Evolutionary conservation across 2,888 invertebrate genomes (phyloP).

Genomic region (Clusia tigrina): DNA sequence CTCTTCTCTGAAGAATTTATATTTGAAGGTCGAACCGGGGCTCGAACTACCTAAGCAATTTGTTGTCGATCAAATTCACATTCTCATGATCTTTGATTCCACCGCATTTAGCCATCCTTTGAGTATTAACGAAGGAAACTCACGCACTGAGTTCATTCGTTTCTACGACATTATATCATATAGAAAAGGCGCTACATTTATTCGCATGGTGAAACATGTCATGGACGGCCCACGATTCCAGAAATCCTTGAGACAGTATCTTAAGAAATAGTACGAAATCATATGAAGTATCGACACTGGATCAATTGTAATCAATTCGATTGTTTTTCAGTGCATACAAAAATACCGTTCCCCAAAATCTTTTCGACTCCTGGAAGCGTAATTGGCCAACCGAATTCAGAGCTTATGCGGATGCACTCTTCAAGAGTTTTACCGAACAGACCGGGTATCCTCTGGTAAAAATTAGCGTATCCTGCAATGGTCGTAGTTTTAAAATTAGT

Average conservation of each 20-base stretch:
- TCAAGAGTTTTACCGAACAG: constrained; percentile 71
- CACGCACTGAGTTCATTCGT: constrained; percentile 68
- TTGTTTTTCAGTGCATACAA: constrained; percentile 39
- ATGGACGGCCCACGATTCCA: constrained; percentile 68
- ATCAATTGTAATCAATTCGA: no score
- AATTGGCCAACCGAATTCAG: constrained; percentile 47
- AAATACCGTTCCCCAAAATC: constrained; percentile 65
- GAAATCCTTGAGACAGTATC: constrained; percentile 68
- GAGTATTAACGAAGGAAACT: constrained; percentile 67
- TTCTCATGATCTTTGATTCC: constrained; percentile 71
- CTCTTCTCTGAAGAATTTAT: no score
- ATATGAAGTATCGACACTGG: no score
- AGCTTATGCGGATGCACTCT: constrained; percentile 48
- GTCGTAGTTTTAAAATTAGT: constrained; percentile 38
- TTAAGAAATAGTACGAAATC: constrained; percentile 60
- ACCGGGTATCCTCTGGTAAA: constrained; percentile 74
- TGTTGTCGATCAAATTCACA: constrained; percentile 74
- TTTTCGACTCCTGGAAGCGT: constrained; percentile 66
- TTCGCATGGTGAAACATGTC: constrained; percentile 75
- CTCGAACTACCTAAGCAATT: constrained; percentile 77
- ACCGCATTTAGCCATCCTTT: constrained; percentile 69
- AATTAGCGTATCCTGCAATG: constrained; percentile 53
- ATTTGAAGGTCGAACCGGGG: constrained; percentile 68
- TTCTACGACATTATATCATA: constrained; percentile 76
- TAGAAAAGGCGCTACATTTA: constrained; percentile 72